A percentile compares a stretch with the other conserved stretches of the same genome.
Evolutionary conservation across 23 tunicate species (phyloP).

Genomic region (Corella eumyota): DNA sequence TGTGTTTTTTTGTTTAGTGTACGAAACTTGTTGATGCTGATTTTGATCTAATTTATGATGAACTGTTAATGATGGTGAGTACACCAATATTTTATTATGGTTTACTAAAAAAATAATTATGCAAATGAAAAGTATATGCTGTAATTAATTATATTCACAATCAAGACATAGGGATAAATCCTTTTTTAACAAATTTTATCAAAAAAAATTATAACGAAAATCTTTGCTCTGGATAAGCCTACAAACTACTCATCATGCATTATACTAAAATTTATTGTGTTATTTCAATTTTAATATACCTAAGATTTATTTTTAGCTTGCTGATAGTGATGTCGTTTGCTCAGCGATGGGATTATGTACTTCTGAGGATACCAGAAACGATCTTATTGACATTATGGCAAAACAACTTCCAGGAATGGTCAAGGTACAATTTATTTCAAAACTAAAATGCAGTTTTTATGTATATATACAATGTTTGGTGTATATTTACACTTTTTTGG

Average conservation of each 20-base stretch:
- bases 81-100: no score
- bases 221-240: no score
- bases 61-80: constrained; percentile 47
- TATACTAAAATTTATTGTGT: no score
- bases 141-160: no score
- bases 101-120: no score
- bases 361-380: not conserved
- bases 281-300: no score
- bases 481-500: not conserved
- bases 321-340: constrained; percentile 43
- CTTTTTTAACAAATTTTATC: no score
- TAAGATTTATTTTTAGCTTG: no score
- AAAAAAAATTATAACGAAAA: no score
- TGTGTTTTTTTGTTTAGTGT: constrained; percentile 47
- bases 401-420: constrained; percentile 32
- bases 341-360: constrained; percentile 40
- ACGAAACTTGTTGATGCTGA: constrained; percentile 28
- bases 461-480: not conserved
- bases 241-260: no score
- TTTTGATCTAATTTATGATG: constrained; percentile 59
- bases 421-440: constrained; percentile 11
- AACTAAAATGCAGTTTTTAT: not conserved
- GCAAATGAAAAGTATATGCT: no score
- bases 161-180: no score
- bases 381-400: constrained; percentile 8